A percentile compares a stretch with the other conserved stretches of the same genome.
Evolutionary conservation across 1,140 invertebrate species (phyloP).

Genomic region (Neelides sp.): DNA sequence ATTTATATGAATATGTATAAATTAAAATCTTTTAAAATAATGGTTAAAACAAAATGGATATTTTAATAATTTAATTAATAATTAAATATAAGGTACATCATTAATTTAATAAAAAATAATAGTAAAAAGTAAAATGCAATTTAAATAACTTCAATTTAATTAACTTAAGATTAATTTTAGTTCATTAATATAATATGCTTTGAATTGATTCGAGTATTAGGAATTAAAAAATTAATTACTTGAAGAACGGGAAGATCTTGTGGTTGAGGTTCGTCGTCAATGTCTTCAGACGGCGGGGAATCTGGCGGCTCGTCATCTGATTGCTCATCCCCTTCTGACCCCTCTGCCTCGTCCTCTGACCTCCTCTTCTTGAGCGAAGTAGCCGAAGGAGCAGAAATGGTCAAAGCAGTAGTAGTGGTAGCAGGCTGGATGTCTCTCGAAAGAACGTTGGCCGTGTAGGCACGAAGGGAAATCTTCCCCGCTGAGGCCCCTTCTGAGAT

Average conservation of each 20-base stretch:
- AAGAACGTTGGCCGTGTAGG: constrained; percentile 22
- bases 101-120: too few species aligned
- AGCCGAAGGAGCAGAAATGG: too few species aligned
- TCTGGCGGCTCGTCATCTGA: constrained; percentile 22
- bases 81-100: too few species aligned
- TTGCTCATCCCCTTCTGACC: constrained; percentile 33
- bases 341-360: constrained; percentile 37
- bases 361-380: too few species aligned
- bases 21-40: too few species aligned
- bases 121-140: too few species aligned
- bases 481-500: constrained; percentile 22
- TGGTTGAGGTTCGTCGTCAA: constrained; percentile 26
- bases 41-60: too few species aligned
- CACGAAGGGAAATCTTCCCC: constrained; percentile 23
- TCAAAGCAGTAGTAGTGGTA: too few species aligned
- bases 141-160: too few species aligned
- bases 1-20: background rate
- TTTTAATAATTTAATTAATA: too few species aligned
- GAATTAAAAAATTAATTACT: constrained; percentile 4
- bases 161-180: too few species aligned
- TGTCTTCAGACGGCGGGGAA: constrained; percentile 28
- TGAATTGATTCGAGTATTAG: background rate
- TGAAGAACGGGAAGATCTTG: constrained; percentile 2
- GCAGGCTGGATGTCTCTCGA: constrained; percentile 10
- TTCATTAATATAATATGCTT: background rate